phyloP scores from a whole-genome alignment of 2,113 vertebrate species.

The Amia ocellicauda region DNA sequence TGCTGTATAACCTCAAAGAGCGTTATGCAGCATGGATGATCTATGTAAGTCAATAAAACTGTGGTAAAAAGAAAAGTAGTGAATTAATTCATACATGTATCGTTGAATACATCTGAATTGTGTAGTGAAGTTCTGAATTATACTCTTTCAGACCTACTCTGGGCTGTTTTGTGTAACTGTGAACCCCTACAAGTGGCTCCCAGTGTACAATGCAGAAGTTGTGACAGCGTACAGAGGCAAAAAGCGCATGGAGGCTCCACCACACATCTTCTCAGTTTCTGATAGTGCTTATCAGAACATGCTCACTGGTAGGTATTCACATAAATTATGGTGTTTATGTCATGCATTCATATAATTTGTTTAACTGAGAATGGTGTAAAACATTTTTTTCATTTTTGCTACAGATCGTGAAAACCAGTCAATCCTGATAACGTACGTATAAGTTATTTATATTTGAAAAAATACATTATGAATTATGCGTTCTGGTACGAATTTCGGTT shows the following conservation, averaged over 20 bases:
- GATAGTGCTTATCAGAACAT: conserved; percentile 72
- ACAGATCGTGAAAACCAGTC: conserved; percentile 53
- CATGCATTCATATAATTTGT: conserved; percentile 28
- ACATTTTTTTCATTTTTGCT: too few species aligned
- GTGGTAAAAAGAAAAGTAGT: too few species aligned
- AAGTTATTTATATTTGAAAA: conserved; percentile 55
- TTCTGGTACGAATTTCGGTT: too few species aligned
- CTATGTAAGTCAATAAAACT: conserved; percentile 65
- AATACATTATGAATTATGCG: too few species aligned
- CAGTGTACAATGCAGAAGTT: conserved; percentile 62
- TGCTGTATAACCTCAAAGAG: conserved; percentile 77
- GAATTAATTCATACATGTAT: too few species aligned
- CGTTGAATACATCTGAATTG: neutral
- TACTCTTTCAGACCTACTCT: conserved; percentile 1
- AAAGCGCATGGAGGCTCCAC: conserved; percentile 71
- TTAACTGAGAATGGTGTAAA: too few species aligned
- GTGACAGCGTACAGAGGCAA: conserved; percentile 58
- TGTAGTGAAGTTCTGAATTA: too few species aligned
- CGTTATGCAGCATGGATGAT: conserved; percentile 78
- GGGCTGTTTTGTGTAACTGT: conserved; percentile 17
- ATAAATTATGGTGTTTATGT: too few species aligned
- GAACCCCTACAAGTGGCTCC: conserved; percentile 69
- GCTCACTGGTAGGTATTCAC: conserved; percentile 53
- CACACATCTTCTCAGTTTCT: conserved; percentile 76
- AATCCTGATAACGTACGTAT: conserved; percentile 61